Percentiles rank a stretch among this genome's conserved stretches.
These are phyloP conservation scores for Phasianus colchicus DNA, from an alignment of 2,113 vertebrate genomes.

Conservation along the genomic window DNA sequence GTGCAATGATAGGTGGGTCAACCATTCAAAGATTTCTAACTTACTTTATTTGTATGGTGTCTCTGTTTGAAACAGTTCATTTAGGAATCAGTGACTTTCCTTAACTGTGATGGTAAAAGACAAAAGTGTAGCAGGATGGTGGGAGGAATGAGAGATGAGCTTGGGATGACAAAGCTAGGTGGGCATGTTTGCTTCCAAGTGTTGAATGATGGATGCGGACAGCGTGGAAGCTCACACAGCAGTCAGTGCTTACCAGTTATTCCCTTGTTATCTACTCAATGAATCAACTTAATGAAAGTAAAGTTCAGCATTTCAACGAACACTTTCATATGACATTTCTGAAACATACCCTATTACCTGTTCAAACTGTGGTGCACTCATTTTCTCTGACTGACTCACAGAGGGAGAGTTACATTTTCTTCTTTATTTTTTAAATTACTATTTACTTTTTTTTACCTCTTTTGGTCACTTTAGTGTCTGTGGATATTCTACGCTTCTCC, in stretches of 20 bases:
- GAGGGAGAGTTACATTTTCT: background rate
- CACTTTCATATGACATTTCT: constrained; percentile 14
- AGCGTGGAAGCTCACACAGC: constrained; percentile 24
- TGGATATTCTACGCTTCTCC: background rate
- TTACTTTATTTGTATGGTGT: background rate
- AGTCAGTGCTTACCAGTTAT: constrained; percentile 46
- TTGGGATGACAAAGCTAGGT: background rate
- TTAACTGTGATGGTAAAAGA: background rate
- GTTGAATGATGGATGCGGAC: constrained; percentile 20
- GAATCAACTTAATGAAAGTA: constrained; percentile 68
- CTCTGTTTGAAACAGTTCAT: background rate
- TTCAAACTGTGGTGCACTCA: background rate
- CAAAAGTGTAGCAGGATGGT: background rate
- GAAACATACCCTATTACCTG: constrained; percentile 21
- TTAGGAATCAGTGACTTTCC: background rate
- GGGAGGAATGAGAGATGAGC: background rate
- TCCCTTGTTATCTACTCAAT: constrained; percentile 52
- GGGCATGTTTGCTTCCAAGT: background rate
- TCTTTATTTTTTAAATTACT: background rate
- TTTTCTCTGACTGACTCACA: constrained; percentile 1
- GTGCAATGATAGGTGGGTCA: background rate
- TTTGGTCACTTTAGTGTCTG: constrained; percentile 16
- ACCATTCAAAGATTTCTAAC: background rate
- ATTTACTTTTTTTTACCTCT: constrained; percentile 19
- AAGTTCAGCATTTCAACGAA: constrained; percentile 67